A percentile compares a stretch with the other conserved stretches of the same genome.
Conservation (phyloP, 2,113 vertebrate genomes). For the Corvus moneduloides region DNA sequence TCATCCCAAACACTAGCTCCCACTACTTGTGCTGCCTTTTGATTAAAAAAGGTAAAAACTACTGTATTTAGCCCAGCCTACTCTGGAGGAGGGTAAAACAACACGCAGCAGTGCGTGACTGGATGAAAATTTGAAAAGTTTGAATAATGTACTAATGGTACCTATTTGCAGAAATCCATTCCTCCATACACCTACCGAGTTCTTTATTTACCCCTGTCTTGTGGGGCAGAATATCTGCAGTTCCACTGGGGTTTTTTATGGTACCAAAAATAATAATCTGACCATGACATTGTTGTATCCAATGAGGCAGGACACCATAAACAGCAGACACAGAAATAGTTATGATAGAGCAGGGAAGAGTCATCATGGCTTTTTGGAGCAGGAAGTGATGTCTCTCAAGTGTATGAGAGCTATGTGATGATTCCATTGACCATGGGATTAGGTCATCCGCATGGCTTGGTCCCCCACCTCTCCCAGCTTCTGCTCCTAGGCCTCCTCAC, state of each 20-base stretch:
- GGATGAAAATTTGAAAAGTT: background rate
- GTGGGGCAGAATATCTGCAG: background rate
- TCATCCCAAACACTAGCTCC: background rate
- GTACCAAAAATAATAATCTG: background rate
- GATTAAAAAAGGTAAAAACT: background rate
- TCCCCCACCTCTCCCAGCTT: background rate
- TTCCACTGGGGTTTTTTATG: background rate
- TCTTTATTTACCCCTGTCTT: background rate
- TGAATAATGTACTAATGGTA: background rate
- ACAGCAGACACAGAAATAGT: background rate
- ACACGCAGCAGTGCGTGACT: fast-evolving
- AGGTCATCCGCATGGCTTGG: background rate
- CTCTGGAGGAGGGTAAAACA: background rate
- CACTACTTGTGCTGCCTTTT: background rate
- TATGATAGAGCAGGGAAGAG: background rate
- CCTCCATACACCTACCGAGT: background rate
- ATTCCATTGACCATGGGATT: background rate
- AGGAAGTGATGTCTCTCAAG: background rate
- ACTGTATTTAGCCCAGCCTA: background rate
- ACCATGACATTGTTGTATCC: background rate
- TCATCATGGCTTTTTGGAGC: background rate
- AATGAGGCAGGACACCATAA: fast-evolving
- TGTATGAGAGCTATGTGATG: background rate
- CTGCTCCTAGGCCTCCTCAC: background rate
- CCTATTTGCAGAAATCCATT: background rate